These are phyloP conservation scores for Lingula anatina DNA, from an alignment of 2,888 invertebrate species.

Conservation along the genomic window DNA sequence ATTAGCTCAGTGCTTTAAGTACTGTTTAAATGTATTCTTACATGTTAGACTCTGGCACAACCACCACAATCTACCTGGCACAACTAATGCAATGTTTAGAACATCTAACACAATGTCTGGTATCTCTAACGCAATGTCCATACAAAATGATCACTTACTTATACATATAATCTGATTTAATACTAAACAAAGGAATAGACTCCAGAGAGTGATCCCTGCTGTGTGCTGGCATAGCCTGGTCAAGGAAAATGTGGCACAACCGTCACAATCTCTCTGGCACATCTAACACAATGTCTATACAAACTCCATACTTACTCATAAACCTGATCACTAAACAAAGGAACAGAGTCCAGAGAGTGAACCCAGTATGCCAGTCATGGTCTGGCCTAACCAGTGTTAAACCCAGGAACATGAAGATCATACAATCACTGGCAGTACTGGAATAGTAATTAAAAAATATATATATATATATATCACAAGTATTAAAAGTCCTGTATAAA, in stretches of 20 bases:
- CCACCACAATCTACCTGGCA: too few relatives aligned
- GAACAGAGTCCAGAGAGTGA: conserved; percentile 50
- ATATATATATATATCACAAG: too few relatives aligned
- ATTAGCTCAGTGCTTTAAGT: too few relatives aligned
- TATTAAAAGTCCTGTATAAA: too few relatives aligned
- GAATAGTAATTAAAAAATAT: conserved; percentile 11
- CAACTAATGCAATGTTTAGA: neutral
- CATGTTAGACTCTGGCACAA: too few relatives aligned
- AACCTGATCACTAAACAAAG: conserved; percentile 54
- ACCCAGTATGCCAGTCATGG: conserved; percentile 52
- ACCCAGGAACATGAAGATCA: conserved; percentile 59
- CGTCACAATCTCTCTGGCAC: too few relatives aligned
- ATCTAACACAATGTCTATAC: too few relatives aligned
- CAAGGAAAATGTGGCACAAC: too few relatives aligned
- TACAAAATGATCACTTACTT: neutral
- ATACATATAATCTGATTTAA: neutral
- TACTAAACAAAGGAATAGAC: too few relatives aligned
- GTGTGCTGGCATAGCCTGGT: too few relatives aligned
- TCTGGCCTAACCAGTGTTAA: conserved; percentile 54
- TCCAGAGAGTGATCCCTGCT: too few relatives aligned
- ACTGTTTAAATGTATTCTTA: too few relatives aligned
- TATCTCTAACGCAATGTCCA: neutral
- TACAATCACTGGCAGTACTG: conserved; percentile 56
- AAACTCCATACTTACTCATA: conserved; percentile 37
- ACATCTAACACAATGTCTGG: neutral